Conservation (phyloP, 2,797 vertebrate species). For the Salmo trutta region DNA sequence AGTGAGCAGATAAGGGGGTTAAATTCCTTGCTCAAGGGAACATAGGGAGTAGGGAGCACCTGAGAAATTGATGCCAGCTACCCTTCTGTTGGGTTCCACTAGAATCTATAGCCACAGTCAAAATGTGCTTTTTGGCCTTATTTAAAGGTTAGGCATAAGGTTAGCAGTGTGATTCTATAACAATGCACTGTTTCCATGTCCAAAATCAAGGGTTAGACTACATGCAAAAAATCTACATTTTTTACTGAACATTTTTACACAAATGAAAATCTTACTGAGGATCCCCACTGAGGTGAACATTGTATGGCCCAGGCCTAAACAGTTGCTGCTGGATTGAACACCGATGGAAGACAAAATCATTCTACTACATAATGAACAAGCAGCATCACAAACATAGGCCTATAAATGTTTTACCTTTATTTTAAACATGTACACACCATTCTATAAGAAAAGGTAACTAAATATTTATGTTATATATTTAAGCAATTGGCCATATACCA, state of each 20-base stretch:
- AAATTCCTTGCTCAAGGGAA: background rate
- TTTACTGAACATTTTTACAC: background rate
- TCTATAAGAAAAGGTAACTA: too few relatives aligned
- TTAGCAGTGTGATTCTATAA: background rate
- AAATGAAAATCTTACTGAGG: slow-evolving; percentile 20
- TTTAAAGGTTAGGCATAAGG: too few relatives aligned
- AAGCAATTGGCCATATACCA: too few relatives aligned
- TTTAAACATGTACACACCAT: too few relatives aligned
- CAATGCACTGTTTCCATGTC: background rate
- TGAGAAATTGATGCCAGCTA: background rate
- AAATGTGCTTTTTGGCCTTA: too few relatives aligned
- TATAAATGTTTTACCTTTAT: background rate
- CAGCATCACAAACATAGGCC: background rate
- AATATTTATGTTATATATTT: too few relatives aligned
- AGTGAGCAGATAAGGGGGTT: background rate
- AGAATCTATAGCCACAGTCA: background rate
- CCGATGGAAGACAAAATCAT: background rate
- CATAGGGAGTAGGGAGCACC: background rate
- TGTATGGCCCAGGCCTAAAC: background rate
- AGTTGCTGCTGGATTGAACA: slow-evolving; percentile 24
- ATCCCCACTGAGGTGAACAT: slow-evolving; percentile 14
- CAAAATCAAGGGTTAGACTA: background rate
- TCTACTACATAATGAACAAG: background rate
- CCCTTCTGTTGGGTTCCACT: background rate
- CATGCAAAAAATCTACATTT: background rate